Evolutionary conservation across 2,888 invertebrate species (phyloP), one percentile per base, ranked within the genome.

Genomic region (Abscondita cerata): DNA sequence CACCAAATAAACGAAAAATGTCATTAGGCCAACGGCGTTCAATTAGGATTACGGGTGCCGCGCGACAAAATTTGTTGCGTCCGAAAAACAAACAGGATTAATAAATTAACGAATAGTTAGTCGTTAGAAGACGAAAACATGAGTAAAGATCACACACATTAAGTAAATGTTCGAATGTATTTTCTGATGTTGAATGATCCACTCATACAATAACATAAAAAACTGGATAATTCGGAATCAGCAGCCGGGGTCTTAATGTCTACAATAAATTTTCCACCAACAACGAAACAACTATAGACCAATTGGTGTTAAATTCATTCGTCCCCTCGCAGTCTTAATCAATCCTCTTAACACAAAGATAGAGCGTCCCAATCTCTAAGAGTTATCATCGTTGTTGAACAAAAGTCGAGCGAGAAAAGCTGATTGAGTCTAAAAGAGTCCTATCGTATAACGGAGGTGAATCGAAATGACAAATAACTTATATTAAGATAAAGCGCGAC

Each of bases 271-370:
- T 77, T 69, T 69, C 70, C 71, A 73, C 71, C 73, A 74, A 75
- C 72, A 74, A 70, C 74, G 73, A 75, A 75, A 75, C 75, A 77
- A 75, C 76, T 76, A 77, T 76, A 72, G 73, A 70, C 75, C 76
- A 78, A 78, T 78, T 76, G 78, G 79, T 78, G 79, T 78, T 77
- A 79, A 79, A 79, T 78, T 78, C 78, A 78, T 78, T 77, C 76
- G 76, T 74, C 74, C 78, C 77, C 76, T 71, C 72, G 71, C 69
- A 73, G 75, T 74, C 76, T 78, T 78, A 80, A 80, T 80, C 80
- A 80, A 79, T 79, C 77, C 78, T 76, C 76, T 76, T 77, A 77
- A 76, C 75, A 76, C 73, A 76, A 76, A 78, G 78, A 78, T 76
- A 76, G 75, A 76, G 74, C 72, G 72, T 74, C 75, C 72, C 75